Base-by-base conservation (phyloP, 92 coral and sea anemone species). In the Diadumene lineata region DNA sequence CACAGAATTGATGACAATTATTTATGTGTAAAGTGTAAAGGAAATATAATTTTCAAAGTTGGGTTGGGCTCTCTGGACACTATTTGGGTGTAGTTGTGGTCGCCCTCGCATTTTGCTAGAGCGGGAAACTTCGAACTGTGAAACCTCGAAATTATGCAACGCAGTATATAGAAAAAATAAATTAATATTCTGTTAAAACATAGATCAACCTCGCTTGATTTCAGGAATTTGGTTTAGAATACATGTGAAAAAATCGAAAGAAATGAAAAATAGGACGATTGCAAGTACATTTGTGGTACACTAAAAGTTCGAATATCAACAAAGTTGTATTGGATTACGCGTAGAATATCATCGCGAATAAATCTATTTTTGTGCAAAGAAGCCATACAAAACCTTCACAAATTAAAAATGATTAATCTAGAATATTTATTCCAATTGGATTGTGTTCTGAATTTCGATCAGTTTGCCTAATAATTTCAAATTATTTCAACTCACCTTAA, bases 111-210 rank as follows among this genome's bases (percentile, higher is more conserved):
- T 58, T 15, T 58, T 38, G 43, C n/a, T 29, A 62, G 68, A 62
- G 68, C 68, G 68, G 43, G 68, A 62, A 62, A 62, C 29, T 2
- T 28, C 31, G 27, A 62, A 62, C 1, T 28, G 68, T 7, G 28
- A 18, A 6, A 60, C 28, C 28, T 60, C 31, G 24, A 4, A 30
- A 15, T 55, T 24, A 18, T 26, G 65, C 17, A 32, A 23, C 16
- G 31, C 11, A 18, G 28, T 26, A 21, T 60, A 32, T 23, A 7
- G 30, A 2, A 3, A 18, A 3, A 18, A 25, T 60, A 56, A 9
- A 9, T 10, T 8, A 9, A 8, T 56, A 56, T 8, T 56, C 9
- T n/a, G 22, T 6, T 4, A 10, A 21, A 56, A 56, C 11, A 23
- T 60, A 60, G 4, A 60, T 3, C 65, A 6, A 60, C 31, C 4